Evolutionary conservation across 2,797 vertebrate genomes (phyloP).

Genomic region (Sandelia bainsii): DNA sequence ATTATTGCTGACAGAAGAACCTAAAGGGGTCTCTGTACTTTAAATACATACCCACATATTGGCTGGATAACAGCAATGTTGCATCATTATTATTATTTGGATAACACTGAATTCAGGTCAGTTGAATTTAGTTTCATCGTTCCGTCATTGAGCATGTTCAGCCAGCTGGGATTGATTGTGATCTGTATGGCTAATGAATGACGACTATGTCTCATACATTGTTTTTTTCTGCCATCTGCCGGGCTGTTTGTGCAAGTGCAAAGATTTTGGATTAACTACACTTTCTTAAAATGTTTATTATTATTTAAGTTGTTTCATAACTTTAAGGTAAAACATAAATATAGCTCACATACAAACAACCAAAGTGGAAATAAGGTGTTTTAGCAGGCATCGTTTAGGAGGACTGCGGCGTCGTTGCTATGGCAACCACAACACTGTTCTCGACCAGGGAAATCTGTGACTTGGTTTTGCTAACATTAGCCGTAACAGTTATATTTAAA

Average conservation of each 20-base stretch:
- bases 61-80: too few species aligned
- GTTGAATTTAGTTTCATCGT: too few species aligned
- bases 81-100: too few species aligned
- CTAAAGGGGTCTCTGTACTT: neutral
- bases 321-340: neutral
- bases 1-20: neutral
- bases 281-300: neutral
- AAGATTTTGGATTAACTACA: neutral
- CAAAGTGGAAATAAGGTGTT: neutral
- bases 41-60: constrained; percentile 23
- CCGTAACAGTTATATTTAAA: neutral
- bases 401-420: constrained; percentile 45
- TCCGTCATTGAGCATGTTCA: too few species aligned
- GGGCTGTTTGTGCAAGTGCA: constrained; percentile 30
- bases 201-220: neutral
- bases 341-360: neutral
- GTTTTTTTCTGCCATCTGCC: constrained; percentile 50
- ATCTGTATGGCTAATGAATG: neutral
- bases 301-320: neutral
- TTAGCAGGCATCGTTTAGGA: fast-evolving
- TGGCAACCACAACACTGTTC: constrained; percentile 60
- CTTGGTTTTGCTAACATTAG: constrained; percentile 47
- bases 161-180: too few species aligned
- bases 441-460: constrained; percentile 33
- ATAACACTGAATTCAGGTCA: too few species aligned